Base-by-base conservation (phyloP, 2,888 invertebrate species). In the Disparrhopalites patrizii region DNA sequence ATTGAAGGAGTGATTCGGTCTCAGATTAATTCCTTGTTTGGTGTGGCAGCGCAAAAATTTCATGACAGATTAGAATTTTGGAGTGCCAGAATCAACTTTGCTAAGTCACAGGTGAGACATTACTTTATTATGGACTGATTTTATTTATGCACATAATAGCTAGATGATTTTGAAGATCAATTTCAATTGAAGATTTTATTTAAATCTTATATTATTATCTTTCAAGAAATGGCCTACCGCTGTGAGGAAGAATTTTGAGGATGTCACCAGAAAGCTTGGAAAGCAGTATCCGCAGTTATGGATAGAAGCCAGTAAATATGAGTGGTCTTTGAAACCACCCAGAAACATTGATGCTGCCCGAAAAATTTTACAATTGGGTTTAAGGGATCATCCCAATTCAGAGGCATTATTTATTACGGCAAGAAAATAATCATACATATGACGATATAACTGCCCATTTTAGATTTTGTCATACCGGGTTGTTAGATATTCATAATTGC, bases 271-370 rank as follows among this genome's bases (percentile, higher is more conserved):
- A 55, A 25, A 51, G 2, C 50, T 63, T 13, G 68, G 68, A 25
- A 58, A 52, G 31, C 30, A 64, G 40, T 56, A 64, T 50, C 66
- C 68, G 13, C 63, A 64, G 23, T 40, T 69, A 13, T 69, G 64
- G 65, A 62, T 67, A n/a, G 62, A 66, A 38, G 68, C 68, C 4
- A 68, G 68, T 36, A 61, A 58, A 27, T 69, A 60, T 38, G 68
- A 69, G 56, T 64, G 66, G 66, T 28, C 31, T 23, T n/a, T 62
- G 10, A 38, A 54, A 30, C 65, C 62, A 2, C 23, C 52, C 10
- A 65, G 50, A 20, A 52, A 56, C n/a, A 67, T 69, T 52, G 64
- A 67, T 13, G 20, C 55, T 33, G 67, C 69, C 18, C 30, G 69
- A 51, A 33, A 30, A 31, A 47, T 67, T 33, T 38, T 69, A 13